These are phyloP conservation scores for Neodon shergylaensis DNA, from an alignment of 2,113 vertebrate genomes.

Conservation along the genomic window DNA sequence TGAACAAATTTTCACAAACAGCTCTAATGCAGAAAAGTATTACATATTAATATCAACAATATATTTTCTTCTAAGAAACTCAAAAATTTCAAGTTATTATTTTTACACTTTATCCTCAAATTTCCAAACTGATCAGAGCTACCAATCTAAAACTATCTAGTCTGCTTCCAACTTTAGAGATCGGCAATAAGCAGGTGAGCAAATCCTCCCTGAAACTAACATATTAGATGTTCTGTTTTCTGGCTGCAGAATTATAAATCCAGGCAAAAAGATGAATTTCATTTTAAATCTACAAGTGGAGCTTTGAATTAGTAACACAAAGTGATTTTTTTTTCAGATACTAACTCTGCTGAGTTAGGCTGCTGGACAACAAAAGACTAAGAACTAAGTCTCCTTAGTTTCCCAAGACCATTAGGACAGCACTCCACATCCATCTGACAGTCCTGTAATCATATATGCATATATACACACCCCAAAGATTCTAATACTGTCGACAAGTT, in stretches of 20 bases:
- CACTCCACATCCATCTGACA: constrained; percentile 4
- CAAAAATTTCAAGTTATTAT: constrained; percentile 8
- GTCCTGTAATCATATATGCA: background rate
- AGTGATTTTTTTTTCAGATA: constrained; percentile 69
- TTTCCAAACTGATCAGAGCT: background rate
- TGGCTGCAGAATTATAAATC: constrained; percentile 32
- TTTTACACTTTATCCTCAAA: constrained; percentile 33
- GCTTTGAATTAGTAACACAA: constrained; percentile 38
- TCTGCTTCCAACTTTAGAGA: constrained; percentile 65
- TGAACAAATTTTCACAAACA: constrained; percentile 48
- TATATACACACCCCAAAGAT: background rate
- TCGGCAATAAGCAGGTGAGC: constrained; percentile 55
- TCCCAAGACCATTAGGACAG: constrained; percentile 18
- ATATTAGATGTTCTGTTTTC: constrained; percentile 40
- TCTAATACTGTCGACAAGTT: constrained; percentile 39
- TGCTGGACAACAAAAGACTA: constrained; percentile 70
- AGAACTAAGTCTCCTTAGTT: constrained; percentile 73
- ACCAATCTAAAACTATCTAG: constrained; percentile 72
- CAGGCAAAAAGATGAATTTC: constrained; percentile 54
- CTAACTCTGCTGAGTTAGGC: constrained; percentile 69
- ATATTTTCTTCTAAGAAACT: background rate
- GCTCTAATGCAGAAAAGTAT: background rate
- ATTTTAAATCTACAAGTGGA: constrained; percentile 44
- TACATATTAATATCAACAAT: background rate
- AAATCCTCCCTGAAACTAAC: constrained; percentile 53